Base-by-base conservation (phyloP, 2,888 invertebrate genomes). In the Drosophila pseudotalamancana region DNA sequence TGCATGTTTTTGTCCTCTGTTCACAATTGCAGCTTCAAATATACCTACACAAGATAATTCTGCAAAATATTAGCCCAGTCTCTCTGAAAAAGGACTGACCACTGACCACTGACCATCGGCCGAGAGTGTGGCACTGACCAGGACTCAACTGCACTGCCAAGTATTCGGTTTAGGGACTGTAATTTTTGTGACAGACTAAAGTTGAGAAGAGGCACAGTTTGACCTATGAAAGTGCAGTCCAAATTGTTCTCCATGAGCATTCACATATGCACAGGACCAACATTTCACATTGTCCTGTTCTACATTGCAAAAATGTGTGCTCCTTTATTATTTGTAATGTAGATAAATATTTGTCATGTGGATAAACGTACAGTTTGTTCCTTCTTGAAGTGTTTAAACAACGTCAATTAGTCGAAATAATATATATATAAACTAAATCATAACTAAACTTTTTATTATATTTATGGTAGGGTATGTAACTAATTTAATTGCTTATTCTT, bases 31-130 rank as follows among this genome's bases (percentile, higher is more conserved):
- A 55, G 40, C 31, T 23, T 42, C 57, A 62, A 66, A 74, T 74
- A 68, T 85, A 76, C n/a, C n/a, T n/a, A n/a, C n/a, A 78, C 50
- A 64, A 74, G 79, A 82, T 71, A 82, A 85, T 71, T 65, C 65
- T 60, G 39, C 40, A 56, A 72, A 69, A 82, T 78, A 64, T 65
- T 62, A 57, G 59, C 65, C 45, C 16, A 23, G 64, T 45, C 61
- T 68, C 37, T 11, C 39, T 25, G 23, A 6, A 25, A 27, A 27
- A 16, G n/a, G 25, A 6, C 31, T 14, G 5, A 49, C 53, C 49
- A 40, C 35, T 48, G 43, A 37, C 61, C 53, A 46, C 42, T 6
- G 19, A 12, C 14, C 42, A n/a, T 23, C 50, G 39, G 54, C 75
- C 35, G n/a, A 35, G 45, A 45, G 23, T 27, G 31, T 29, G 42